Conservation (phyloP, 2,797 vertebrate species). For the Anguilla obscura region DNA sequence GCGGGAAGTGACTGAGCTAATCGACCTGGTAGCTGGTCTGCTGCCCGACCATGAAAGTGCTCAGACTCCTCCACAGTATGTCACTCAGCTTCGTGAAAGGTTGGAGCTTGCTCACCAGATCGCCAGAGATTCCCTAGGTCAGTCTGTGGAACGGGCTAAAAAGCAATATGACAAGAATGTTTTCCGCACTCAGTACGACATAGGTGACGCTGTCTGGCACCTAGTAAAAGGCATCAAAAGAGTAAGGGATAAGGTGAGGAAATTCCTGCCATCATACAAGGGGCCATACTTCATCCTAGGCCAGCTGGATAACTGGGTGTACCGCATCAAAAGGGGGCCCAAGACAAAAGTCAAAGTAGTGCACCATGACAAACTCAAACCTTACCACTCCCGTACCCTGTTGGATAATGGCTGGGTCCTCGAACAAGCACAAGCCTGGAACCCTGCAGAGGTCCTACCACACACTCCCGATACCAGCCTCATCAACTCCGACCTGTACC, state of each 20-base stretch:
- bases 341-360: constrained; percentile 1
- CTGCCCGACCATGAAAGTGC: neutral
- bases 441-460: neutral
- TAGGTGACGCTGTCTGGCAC: constrained; percentile 5
- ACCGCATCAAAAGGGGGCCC: neutral
- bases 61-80: neutral
- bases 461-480: too few species aligned
- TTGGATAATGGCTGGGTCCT: neutral
- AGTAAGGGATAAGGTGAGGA: neutral
- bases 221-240: neutral
- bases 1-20: constrained; percentile 26
- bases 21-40: constrained; percentile 15
- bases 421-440: neutral
- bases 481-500: too few species aligned
- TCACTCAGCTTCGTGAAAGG: neutral
- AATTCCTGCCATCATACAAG: constrained; percentile 19
- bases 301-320: neutral
- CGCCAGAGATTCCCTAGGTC: neutral
- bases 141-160: neutral
- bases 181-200: neutral
- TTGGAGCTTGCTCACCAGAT: neutral
- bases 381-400: neutral
- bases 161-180: constrained; percentile 12
- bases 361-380: neutral
- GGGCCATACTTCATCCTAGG: constrained; percentile 21